Conservation (phyloP, 2,113 vertebrate genomes). For the Rutilus rutilus region DNA sequence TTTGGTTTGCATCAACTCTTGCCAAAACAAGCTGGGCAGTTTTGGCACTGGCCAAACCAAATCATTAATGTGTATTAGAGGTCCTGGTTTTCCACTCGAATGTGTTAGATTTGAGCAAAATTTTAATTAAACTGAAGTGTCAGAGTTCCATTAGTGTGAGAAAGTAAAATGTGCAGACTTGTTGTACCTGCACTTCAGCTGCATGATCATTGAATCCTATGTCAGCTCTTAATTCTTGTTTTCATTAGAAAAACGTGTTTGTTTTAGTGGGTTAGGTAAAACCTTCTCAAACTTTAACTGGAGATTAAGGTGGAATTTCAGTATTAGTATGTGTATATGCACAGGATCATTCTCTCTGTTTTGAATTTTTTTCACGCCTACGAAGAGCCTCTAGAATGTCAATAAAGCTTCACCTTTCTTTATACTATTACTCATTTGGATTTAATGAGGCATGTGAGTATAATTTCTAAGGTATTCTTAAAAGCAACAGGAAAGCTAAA, state of each 20-base stretch:
- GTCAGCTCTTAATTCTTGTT: neutral
- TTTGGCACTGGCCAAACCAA: conserved; percentile 17
- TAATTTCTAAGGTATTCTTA: neutral
- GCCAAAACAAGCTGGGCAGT: conserved; percentile 34
- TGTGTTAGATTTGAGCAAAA: neutral
- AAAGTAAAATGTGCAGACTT: neutral
- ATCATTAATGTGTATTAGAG: conserved; percentile 36
- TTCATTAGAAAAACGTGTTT: neutral
- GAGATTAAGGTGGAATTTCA: neutral
- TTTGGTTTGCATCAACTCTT: neutral
- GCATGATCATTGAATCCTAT: neutral
- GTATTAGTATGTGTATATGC: neutral
- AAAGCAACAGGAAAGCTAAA: neutral
- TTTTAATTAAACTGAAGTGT: conserved; percentile 16
- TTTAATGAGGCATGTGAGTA: neutral
- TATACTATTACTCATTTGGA: neutral
- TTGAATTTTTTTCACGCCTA: neutral
- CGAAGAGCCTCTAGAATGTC: neutral
- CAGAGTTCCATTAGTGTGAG: conserved; percentile 7
- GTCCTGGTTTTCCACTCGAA: conserved; percentile 18
- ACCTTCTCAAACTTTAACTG: neutral
- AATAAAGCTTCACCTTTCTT: neutral
- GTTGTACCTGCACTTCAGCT: neutral
- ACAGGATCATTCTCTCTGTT: conserved; percentile 4
- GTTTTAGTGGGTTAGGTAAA: neutral